These are phyloP conservation scores for Leptinotarsa juncta DNA, from an alignment of 2,888 invertebrate species.

Conservation along the genomic window DNA sequence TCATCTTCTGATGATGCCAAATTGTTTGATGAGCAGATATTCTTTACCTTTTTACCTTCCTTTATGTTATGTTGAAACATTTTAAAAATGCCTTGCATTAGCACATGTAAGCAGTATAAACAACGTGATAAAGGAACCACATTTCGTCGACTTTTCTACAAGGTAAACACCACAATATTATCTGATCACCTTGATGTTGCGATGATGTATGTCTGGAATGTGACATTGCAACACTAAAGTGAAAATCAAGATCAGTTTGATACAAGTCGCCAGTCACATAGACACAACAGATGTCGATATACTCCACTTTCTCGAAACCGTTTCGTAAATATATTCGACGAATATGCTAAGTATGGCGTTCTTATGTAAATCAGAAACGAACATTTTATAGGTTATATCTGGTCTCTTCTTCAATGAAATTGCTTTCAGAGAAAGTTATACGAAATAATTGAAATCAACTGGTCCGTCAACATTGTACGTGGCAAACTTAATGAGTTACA, in stretches of 20 bases:
- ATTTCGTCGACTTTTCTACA: not conserved
- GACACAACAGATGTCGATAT: not conserved
- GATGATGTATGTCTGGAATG: not conserved
- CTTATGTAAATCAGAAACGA: not conserved
- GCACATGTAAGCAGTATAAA: not conserved
- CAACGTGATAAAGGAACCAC: not conserved
- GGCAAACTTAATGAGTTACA: too few species aligned
- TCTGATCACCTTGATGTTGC: not conserved
- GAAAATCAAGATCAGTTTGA: conserved; percentile 2
- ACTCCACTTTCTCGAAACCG: not conserved
- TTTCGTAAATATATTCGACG: not conserved
- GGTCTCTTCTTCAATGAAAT: too few species aligned
- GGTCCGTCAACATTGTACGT: too few species aligned
- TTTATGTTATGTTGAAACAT: too few species aligned
- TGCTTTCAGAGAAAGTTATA: too few species aligned
- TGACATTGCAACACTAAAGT: conserved; percentile 2
- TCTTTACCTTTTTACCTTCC: too few species aligned
- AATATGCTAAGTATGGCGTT: not conserved
- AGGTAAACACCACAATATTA: not conserved
- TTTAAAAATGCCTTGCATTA: too few species aligned
- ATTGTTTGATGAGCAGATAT: too few species aligned
- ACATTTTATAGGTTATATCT: not conserved
- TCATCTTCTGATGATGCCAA: too few species aligned
- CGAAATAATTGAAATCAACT: too few species aligned
- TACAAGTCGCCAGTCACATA: not conserved